Conservation (phyloP, 2,797 vertebrate genomes). For the Lateolabrax maculatus region DNA sequence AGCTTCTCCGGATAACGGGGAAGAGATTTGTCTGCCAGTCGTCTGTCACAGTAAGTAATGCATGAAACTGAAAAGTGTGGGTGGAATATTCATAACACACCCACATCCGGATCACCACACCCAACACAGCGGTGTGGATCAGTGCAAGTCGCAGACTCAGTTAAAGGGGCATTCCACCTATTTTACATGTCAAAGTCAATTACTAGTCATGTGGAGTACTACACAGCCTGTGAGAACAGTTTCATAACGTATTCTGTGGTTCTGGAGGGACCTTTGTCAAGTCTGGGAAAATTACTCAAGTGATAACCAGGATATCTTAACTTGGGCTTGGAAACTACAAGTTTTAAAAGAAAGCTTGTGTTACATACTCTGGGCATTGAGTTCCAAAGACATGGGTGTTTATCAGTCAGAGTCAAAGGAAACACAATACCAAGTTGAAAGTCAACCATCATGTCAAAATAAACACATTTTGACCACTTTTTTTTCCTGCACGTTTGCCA, state of each 20-base stretch:
- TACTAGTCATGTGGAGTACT: constrained; percentile 34
- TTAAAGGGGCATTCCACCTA: constrained; percentile 60
- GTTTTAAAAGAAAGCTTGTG: constrained; percentile 8
- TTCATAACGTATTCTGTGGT: constrained; percentile 55
- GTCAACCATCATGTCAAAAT: background rate
- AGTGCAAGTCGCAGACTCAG: constrained; percentile 22
- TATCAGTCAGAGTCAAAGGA: background rate
- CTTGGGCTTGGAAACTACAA: constrained; percentile 12
- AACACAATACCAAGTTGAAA: background rate
- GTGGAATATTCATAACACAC: constrained; percentile 52
- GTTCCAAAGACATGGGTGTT: background rate
- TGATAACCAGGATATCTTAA: constrained; percentile 28
- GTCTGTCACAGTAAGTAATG: constrained; percentile 20
- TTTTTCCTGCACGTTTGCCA: background rate
- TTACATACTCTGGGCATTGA: background rate
- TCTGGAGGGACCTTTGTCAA: constrained; percentile 26
- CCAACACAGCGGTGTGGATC: constrained; percentile 11
- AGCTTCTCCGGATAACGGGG: constrained; percentile 4
- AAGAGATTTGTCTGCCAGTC: background rate
- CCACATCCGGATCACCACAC: constrained; percentile 52
- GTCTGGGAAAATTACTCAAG: constrained; percentile 52
- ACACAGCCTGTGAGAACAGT: constrained; percentile 53
- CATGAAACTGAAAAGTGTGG: constrained; percentile 32
- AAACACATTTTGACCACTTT: background rate
- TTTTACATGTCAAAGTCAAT: constrained; percentile 59